Conservation (phyloP, 2,888 invertebrate genomes). For the Watsonalla binaria region DNA sequence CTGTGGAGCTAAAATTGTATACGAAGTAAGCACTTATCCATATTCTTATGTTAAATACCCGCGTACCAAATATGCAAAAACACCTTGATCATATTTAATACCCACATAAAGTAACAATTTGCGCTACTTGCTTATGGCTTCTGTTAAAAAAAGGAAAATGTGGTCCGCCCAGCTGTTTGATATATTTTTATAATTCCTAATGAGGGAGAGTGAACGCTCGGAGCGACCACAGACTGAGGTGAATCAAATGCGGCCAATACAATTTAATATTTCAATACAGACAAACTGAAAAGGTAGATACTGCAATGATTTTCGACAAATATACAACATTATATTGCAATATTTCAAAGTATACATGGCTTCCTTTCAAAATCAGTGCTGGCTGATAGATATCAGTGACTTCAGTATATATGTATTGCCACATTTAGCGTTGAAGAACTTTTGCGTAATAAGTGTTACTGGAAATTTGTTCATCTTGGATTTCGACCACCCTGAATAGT, state of each 20-base stretch:
- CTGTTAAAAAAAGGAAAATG: conserved; percentile 35
- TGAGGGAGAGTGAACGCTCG: conserved; percentile 39
- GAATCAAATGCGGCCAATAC: conserved; percentile 5
- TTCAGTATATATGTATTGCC: too few relatives aligned
- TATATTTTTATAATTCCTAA: conserved; percentile 69
- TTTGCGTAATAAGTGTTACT: too few relatives aligned
- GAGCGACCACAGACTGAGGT: conserved; percentile 26
- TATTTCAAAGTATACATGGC: too few relatives aligned
- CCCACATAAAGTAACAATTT: conserved; percentile 41
- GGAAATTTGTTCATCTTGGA: too few relatives aligned
- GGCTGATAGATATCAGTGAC: too few relatives aligned
- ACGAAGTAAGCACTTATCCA: too few relatives aligned
- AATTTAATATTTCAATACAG: conserved; percentile 2
- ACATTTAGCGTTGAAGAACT: too few relatives aligned
- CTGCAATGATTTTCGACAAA: neutral
- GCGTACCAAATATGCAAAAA: conserved; percentile 12
- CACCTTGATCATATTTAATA: conserved; percentile 16
- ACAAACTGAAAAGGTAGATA: neutral
- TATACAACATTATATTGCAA: too few relatives aligned
- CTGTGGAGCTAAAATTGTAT: too few relatives aligned
- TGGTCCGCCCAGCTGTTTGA: conserved; percentile 34
- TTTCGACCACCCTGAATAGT: too few relatives aligned
- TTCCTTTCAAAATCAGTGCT: too few relatives aligned
- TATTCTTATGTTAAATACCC: conserved; percentile 1
- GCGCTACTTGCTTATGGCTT: conserved; percentile 42